Evolutionary conservation across 2,888 invertebrate genomes (phyloP), one percentile per base, ranked within the genome.

Genomic region (Coleophora flavipennella): DNA sequence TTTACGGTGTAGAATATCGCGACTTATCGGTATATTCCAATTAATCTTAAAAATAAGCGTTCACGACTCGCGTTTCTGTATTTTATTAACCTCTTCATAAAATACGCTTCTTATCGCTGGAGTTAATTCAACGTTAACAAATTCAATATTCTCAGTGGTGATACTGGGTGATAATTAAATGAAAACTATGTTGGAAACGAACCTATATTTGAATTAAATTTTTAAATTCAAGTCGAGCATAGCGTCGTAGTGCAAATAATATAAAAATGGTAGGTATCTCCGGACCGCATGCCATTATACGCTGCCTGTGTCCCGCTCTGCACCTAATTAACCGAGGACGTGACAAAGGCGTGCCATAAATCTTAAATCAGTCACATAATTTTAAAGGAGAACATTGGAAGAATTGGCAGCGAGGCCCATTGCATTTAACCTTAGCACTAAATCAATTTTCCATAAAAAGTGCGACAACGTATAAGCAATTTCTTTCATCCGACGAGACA

Each of bases 321-420:
- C 75, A 66, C 75, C 76, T 78, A 77, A 79, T 78, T 79, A 79
- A 76, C 74, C 68, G 56, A 59, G 55, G 68, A 74, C 75, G 75
- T 76, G 77, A 78, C 73, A 72, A 66, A 59, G 67, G 66, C 62
- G 57, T 69, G 63, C 72, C 75, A 78, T 77, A 79, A 70, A 74
- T 76, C 73, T 76, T 63, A 70, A 73, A 73, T 20, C 20, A 20
- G 20, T 20, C 20, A 20, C 20, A 20, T 20, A 20, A 20, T 20
- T 20, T 20, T 20, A 20, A 20, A 20, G 20, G 20, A 6, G 6
- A 20, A 20, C 33, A 29, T 35, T 27, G 13, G 27, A 27, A 29
- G 36, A 36, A 29, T 13, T 36, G 29, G 9, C 26, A 34, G 26
- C 11, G 12, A 35, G 11, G 10, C 14, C 33, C 20, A 11, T 33